Conservation (phyloP, 2,888 invertebrate genomes). For the Xestoiulus laeticollis region DNA sequence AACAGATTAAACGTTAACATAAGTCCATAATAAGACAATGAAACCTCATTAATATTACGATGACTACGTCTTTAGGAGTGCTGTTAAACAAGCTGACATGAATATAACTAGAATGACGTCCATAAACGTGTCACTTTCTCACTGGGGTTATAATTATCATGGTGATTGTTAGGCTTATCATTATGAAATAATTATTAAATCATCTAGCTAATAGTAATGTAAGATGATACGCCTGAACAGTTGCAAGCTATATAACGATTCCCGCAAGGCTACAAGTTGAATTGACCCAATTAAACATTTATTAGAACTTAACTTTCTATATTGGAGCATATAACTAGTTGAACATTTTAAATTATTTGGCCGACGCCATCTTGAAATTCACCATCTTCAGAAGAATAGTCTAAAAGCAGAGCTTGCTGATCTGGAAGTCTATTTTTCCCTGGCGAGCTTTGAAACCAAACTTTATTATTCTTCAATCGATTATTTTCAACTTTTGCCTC, state of each 20-base stretch:
- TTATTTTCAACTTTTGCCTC: neutral
- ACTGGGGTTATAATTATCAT: neutral
- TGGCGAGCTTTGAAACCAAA: neutral
- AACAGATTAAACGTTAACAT: slow-evolving; percentile 9
- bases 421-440: neutral
- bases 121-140: slow-evolving; percentile 17
- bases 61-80: slow-evolving; percentile 5
- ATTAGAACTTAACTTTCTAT: neutral
- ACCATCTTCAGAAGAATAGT: neutral
- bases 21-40: slow-evolving; percentile 23
- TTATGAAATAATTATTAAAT: slow-evolving; percentile 15
- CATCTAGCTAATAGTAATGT: neutral
- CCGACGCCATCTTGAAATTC: neutral
- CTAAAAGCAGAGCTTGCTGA: neutral
- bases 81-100: slow-evolving; percentile 21
- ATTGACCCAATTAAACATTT: neutral
- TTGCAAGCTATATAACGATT: neutral
- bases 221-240: neutral
- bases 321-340: neutral
- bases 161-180: slow-evolving; percentile 7
- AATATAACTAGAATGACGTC: neutral
- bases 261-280: neutral
- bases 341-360: neutral
- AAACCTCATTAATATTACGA: slow-evolving; percentile 28
- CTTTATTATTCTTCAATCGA: neutral